Evolutionary conservation across 2,888 invertebrate genomes (phyloP), one percentile per base, ranked within the genome.

Genomic region (Pandemis corylana): DNA sequence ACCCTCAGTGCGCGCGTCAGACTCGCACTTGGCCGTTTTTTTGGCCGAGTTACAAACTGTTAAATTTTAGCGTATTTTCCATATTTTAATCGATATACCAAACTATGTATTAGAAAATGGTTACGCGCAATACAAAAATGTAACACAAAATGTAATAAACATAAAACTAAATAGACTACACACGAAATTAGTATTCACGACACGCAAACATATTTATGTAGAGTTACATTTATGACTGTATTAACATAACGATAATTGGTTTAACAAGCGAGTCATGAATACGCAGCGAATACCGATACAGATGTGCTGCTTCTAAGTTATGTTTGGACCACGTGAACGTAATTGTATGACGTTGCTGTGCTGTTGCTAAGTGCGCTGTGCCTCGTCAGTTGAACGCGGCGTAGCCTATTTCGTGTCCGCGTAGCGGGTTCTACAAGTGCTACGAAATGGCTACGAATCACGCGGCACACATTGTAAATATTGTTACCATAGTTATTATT

Each of bases 181-280:
- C 70, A 65, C 46, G 12, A 61, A 51, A 71, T 75, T 75, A 71
- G 66, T 75, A 75, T 75, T 66, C 75, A 70, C 70, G 67, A 67
- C 75, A 71, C 71, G 75, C 75, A 75, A 75, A 75, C 67, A 71
- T 75, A 75, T 71, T 70, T 71, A 67, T 66, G 74, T 67, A 46
- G 70, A 67, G 53, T 67, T 70, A 67, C 63, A 75, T 75, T 75
- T 75, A 75, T 75, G 75, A 67, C 64, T 49, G 46, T 67, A 75
- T 75, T 75, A 75, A 70, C 75, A 70, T 75, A 62, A 53, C 70
- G 66, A 75, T 75, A 75, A 75, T 75, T 75, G 71, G 70, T 71
- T 71, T 67, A 75, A 75, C 75, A 71, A 71, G 75, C 46, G 44
- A 44, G 74, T 62, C 70, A 62, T 71, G 71, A 67, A 67, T 62